These are phyloP conservation scores for Calliphora vicina DNA, from an alignment of 1,140 invertebrate genomes.

Conservation along the genomic window DNA sequence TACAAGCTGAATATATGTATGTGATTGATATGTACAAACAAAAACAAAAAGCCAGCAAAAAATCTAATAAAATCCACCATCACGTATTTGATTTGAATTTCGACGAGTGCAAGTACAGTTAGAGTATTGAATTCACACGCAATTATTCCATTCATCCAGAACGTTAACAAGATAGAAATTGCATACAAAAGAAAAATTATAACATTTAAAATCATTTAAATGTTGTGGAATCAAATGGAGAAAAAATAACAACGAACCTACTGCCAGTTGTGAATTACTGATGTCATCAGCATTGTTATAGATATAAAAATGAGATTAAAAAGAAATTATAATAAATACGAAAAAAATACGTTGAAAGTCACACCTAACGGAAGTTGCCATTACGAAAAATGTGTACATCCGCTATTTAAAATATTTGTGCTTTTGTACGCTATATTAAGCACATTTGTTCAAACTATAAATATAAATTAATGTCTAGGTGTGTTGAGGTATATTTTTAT, in stretches of 20 bases:
- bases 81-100: slow-evolving; percentile 1
- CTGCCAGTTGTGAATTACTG: no score
- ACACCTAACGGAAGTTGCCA: neutral
- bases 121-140: neutral
- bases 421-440: neutral
- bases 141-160: neutral
- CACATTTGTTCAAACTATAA: no score
- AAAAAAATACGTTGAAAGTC: neutral
- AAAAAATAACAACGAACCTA: no score
- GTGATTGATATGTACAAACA: no score
- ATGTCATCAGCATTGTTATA: neutral
- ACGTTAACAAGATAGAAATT: neutral
- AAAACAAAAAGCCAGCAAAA: neutral
- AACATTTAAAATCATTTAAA: slow-evolving; percentile 2
- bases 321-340: neutral
- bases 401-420: neutral
- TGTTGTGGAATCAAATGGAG: neutral
- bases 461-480: no score
- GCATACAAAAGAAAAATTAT: neutral
- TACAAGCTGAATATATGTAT: no score
- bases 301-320: no score
- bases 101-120: neutral
- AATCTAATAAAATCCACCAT: neutral
- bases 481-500: no score
- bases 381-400: neutral